Evolutionary conservation across 2,797 vertebrate species (phyloP).

Genomic region (Coregonus ussuriensis): DNA sequence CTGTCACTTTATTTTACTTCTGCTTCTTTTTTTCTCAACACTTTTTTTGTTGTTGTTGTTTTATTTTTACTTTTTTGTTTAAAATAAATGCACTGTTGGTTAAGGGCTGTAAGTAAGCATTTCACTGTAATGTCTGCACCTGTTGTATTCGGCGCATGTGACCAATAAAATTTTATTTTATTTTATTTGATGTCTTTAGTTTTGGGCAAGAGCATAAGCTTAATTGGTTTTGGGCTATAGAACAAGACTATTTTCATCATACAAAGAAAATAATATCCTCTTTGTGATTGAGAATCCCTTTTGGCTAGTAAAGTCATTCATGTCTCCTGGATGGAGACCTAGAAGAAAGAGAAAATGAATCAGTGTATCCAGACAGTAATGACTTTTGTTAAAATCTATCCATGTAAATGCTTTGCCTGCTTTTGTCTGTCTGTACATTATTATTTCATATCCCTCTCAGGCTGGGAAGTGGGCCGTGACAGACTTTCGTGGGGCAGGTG

Average conservation of each 20-base stretch:
- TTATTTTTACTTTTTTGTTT: too few relatives aligned
- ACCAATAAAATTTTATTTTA: too few relatives aligned
- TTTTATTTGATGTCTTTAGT: too few relatives aligned
- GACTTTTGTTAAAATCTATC: background rate
- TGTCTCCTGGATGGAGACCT: background rate
- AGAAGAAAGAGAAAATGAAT: background rate
- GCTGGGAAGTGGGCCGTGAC: constrained; percentile 17
- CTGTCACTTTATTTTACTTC: too few relatives aligned
- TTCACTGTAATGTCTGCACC: too few relatives aligned
- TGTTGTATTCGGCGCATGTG: too few relatives aligned
- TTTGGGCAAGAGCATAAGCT: background rate
- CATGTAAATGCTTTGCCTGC: background rate
- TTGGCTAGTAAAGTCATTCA: constrained; percentile 2
- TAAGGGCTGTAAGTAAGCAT: too few relatives aligned
- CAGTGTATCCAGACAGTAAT: background rate
- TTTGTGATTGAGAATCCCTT: background rate
- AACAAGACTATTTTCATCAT: constrained; percentile 35
- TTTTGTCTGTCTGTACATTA: background rate
- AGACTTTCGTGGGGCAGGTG: too few relatives aligned
- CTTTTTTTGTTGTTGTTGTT: too few relatives aligned
- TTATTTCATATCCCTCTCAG: constrained; percentile 49
- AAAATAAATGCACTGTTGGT: too few relatives aligned
- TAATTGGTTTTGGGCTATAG: constrained; percentile 19
- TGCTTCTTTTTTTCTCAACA: too few relatives aligned
- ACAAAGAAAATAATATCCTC: constrained; percentile 16